Base-by-base conservation (phyloP, 2,113 vertebrate species). In the Onychostoma macrolepis region DNA sequence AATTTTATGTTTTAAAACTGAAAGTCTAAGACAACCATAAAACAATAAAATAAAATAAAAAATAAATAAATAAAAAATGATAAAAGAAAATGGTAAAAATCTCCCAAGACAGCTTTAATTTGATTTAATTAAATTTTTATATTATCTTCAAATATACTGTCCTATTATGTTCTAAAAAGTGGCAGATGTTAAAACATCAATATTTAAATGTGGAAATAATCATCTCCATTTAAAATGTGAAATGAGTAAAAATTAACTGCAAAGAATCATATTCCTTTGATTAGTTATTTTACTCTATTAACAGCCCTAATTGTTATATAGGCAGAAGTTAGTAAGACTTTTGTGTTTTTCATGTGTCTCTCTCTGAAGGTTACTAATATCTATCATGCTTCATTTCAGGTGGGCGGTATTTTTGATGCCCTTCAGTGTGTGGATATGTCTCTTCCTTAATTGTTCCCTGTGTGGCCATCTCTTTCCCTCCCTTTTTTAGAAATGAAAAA, bases 291-390 rank as follows among this genome's bases (percentile, higher is more conserved):
- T 10, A 2, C 8, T 48, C 1, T 28, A 15, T 76, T 28, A 17
- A 48, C 74, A 48, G 12, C 74, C 43, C 43, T 48, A 41, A 77
- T 77, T 77, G 43, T 45, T 77, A 48, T 13, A 48, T 45, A 26
- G 15, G 74, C 45, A 78, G 45, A 53, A 53, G 45, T 15, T 45
- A 38, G 3, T 77, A 50, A 19, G 43, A 77, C 15, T 78, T 78
- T 78, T 24, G 24, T 28, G 78, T 58, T 58, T 58, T 38, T 53
- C 61, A n/a, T 61, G 74, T 4, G 2, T 13, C 11, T 80, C 17
- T 80, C 78, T 58, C 56, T n/a, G 30, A 80, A 61, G 78, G 78
- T 56, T 58, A 38, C 15, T 80, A 61, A 80, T 61, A 80, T 80
- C 78, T 45, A 38, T 58, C 17, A 56, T 11, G 76, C 48, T 56